phyloP scores from a whole-genome alignment of 2,113 vertebrate genomes.

The Lynx canadensis region DNA sequence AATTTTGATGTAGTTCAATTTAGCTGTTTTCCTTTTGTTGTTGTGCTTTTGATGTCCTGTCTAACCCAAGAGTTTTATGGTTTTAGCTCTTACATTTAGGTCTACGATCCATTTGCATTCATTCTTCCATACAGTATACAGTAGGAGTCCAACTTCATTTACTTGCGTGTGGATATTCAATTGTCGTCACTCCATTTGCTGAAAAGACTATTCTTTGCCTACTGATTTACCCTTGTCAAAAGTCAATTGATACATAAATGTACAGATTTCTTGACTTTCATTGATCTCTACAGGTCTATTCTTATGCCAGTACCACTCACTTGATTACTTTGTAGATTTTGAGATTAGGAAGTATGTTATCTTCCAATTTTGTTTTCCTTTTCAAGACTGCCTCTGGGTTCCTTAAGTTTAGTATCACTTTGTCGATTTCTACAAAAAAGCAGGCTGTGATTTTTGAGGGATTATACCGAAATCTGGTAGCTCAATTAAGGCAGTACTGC shows the following conservation, averaged over 20 bases:
- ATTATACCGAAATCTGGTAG: neutral
- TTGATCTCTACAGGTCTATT: neutral
- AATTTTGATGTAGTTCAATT: neutral
- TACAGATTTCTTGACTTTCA: neutral
- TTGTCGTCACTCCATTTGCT: neutral
- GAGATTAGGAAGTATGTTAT: neutral
- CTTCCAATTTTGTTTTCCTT: constrained; percentile 6
- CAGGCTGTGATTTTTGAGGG: neutral
- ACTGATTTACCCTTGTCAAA: neutral
- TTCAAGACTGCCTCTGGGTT: neutral
- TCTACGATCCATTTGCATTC: neutral
- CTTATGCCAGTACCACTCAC: neutral
- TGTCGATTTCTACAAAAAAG: neutral
- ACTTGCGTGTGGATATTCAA: neutral
- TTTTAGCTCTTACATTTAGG: neutral
- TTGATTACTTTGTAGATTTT: neutral
- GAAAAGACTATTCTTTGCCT: neutral
- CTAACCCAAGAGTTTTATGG: neutral
- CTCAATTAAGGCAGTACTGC: neutral
- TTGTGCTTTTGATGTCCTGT: neutral
- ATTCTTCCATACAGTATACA: neutral
- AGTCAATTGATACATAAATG: neutral
- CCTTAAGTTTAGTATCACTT: neutral
- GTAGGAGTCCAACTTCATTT: neutral
- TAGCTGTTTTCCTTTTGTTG: neutral